These are phyloP conservation scores for Megalops atlanticus DNA, from an alignment of 2,113 vertebrate species.

Conservation along the genomic window DNA sequence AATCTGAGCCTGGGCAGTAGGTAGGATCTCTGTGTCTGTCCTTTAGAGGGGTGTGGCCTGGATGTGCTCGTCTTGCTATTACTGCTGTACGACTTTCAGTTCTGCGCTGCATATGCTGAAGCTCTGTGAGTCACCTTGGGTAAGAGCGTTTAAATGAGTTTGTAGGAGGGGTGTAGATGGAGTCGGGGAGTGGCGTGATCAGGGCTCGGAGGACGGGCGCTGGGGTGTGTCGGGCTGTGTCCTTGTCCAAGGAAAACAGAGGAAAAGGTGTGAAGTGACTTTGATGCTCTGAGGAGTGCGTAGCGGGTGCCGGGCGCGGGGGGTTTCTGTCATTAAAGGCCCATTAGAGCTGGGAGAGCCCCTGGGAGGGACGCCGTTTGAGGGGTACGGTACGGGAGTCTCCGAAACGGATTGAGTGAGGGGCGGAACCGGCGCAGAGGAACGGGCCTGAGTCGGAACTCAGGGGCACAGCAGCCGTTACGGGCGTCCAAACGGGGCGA, in stretches of 20 bases:
- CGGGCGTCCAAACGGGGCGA: not conserved
- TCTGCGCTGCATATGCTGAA: too few relatives aligned
- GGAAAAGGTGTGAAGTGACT: not conserved
- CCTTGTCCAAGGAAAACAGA: not conserved
- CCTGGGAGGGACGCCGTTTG: not conserved
- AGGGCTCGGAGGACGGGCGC: not conserved
- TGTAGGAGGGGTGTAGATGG: not conserved
- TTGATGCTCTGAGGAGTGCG: not conserved
- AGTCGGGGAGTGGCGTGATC: not conserved
- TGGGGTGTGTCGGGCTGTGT: not conserved
- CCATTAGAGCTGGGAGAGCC: not conserved
- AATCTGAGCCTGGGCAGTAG: too few relatives aligned
- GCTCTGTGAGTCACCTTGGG: too few relatives aligned
- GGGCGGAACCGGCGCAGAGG: not conserved
- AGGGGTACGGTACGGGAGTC: too few relatives aligned
- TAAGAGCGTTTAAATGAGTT: not conserved
- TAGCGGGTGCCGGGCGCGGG: too few relatives aligned
- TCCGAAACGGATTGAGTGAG: too few relatives aligned
- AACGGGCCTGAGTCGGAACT: not conserved
- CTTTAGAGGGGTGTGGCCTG: too few relatives aligned
- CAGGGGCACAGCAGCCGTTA: not conserved
- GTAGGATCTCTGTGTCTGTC: too few relatives aligned
- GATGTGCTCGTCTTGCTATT: too few relatives aligned
- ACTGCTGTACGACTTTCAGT: too few relatives aligned
- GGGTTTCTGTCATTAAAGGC: not conserved